Evolutionary conservation across 2,797 vertebrate species (phyloP).

Genomic region (Ispidina lecontei): DNA sequence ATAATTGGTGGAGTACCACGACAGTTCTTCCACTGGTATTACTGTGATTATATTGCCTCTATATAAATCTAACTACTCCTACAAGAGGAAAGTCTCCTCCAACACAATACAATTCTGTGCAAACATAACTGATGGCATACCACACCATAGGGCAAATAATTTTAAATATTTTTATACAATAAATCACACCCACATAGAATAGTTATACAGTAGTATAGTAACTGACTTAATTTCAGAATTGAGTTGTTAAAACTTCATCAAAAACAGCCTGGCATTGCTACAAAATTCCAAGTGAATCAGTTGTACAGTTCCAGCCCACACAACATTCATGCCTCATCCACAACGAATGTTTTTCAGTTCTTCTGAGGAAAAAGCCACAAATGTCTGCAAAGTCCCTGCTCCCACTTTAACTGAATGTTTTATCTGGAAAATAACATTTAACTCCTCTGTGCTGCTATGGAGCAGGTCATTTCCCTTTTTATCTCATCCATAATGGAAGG

Average conservation of each 20-base stretch:
- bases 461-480: not conserved
- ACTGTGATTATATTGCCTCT: not conserved
- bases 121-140: not conserved
- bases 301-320: constrained; percentile 25
- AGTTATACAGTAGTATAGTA: not conserved
- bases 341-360: constrained; percentile 18
- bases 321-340: constrained; percentile 29
- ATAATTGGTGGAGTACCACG: not conserved
- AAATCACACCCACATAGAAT: not conserved
- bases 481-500: not conserved
- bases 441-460: not conserved
- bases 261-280: not conserved
- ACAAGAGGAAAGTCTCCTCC: not conserved
- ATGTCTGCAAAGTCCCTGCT: not conserved
- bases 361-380: not conserved
- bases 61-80: not conserved
- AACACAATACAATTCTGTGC: not conserved
- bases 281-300: constrained; percentile 35
- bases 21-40: not conserved
- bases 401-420: not conserved
- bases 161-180: constrained; percentile 9
- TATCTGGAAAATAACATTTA: not conserved
- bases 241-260: not conserved
- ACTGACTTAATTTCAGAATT: not conserved
- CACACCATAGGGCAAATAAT: not conserved